phyloP scores from a whole-genome alignment of 2,797 vertebrate species.

The Sylvia borin region DNA sequence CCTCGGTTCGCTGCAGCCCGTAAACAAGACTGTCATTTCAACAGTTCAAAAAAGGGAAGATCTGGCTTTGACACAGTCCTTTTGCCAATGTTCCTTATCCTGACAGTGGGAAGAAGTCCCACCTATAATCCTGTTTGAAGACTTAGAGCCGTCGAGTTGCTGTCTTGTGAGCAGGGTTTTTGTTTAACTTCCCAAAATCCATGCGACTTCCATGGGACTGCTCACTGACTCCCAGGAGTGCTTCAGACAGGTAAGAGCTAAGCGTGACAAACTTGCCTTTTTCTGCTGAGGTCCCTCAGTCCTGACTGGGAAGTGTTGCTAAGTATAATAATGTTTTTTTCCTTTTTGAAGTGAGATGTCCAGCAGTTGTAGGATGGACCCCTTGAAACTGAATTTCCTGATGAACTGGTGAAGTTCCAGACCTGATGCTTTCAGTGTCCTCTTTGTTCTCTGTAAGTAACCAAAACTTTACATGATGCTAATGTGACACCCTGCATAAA shows the following conservation, averaged over 20 bases:
- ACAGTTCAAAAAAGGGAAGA: neutral
- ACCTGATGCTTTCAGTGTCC: neutral
- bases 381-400: neutral
- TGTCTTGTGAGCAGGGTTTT: neutral
- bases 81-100: neutral
- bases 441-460: neutral
- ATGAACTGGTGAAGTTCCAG: neutral
- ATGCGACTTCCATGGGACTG: neutral
- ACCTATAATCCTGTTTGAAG: neutral
- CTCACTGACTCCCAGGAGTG: neutral
- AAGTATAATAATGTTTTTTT: neutral
- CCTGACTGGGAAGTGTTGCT: neutral
- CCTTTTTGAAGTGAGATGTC: neutral
- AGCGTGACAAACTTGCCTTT: neutral
- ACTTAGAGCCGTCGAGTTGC: neutral
- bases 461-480: neutral
- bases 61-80: neutral
- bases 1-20: neutral
- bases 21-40: neutral
- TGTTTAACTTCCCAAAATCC: neutral
- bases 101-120: neutral
- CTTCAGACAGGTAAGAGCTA: constrained; percentile 36
- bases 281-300: neutral
- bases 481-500: neutral
- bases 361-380: neutral